Evolutionary conservation across 1,140 invertebrate species (phyloP).

Genomic region (Drosophila serrata): DNA sequence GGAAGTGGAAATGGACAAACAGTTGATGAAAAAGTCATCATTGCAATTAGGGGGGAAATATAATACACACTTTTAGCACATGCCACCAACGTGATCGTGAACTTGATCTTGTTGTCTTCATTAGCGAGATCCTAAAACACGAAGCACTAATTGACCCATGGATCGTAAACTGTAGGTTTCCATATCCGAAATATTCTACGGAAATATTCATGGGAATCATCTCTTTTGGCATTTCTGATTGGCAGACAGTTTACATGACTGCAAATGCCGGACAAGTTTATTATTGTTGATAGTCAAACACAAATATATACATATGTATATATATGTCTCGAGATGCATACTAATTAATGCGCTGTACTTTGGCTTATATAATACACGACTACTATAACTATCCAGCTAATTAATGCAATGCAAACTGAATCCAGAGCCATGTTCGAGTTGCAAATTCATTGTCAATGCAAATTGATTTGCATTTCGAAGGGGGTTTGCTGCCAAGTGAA

Average conservation of each 20-base stretch:
- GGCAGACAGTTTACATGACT: constrained; percentile 50
- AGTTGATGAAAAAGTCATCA: background rate
- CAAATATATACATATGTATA: constrained; percentile 27
- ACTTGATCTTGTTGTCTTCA: constrained; percentile 44
- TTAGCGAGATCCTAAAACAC: constrained; percentile 23
- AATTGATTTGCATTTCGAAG: constrained; percentile 46
- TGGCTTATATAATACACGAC: constrained; percentile 41
- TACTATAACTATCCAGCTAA: constrained; percentile 39
- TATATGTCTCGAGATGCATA: constrained; percentile 29
- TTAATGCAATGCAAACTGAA: constrained; percentile 54
- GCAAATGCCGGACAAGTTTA: constrained; percentile 38
- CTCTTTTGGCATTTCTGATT: constrained; percentile 34
- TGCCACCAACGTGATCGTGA: constrained; percentile 16
- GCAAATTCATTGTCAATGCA: constrained; percentile 58
- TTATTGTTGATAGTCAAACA: constrained; percentile 48
- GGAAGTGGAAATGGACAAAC: constrained; percentile 4
- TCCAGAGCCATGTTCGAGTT: constrained; percentile 31
- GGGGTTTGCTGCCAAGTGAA: constrained; percentile 5
- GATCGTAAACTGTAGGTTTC: constrained; percentile 12
- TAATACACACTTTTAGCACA: constrained; percentile 4
- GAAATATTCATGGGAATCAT: constrained; percentile 13
- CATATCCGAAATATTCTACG: constrained; percentile 16
- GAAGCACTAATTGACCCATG: constrained; percentile 16
- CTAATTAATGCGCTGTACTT: constrained; percentile 38
- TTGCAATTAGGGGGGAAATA: constrained; percentile 16